Evolutionary conservation across 1,140 invertebrate genomes (phyloP), one percentile per base, ranked within the genome.

Genomic region (Theocolax elegans): DNA sequence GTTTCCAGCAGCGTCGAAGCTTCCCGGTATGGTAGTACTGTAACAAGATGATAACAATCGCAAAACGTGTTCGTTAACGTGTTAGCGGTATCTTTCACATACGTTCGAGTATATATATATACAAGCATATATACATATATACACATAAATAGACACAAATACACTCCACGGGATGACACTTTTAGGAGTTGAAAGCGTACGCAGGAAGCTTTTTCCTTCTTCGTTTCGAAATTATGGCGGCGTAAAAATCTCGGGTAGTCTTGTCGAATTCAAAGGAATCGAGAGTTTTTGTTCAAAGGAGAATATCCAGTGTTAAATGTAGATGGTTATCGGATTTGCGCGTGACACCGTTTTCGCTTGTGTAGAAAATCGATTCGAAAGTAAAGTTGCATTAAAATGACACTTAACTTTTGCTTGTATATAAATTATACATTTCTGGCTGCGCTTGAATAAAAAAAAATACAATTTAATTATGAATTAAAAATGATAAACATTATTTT

Each of bases 51-150:
- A 67, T 67, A 67, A 59, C 17, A 19, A 67, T 67, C 65, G 53
- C 44, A 19, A 65, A 54, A 46, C 64, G 40, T 48, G 64, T 67
- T 59, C 54, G 65, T 67, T 67, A 67, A 67, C 19, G 54, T 59
- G 65, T 56, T 67, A 49, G 40, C 65, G 65, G 65, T 67, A 67
- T 23, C 29, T 67, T 40, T 59, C 25, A 59, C 31, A 49, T 59
- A 38, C 31, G 8, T n/a, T n/a, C n/a, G n/a, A n/a, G n/a, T n/a
- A n/a, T n/a, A n/a, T n/a, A n/a, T n/a, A n/a, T n/a, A n/a, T n/a
- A n/a, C n/a, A n/a, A n/a, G n/a, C n/a, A n/a, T n/a, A n/a, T n/a
- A n/a, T n/a, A n/a, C n/a, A n/a, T n/a, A n/a, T n/a, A n/a, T n/a
- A n/a, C n/a, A n/a, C n/a, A n/a, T n/a, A n/a, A n/a, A n/a, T n/a